Conservation (phyloP, 2,797 vertebrate species). For the Hypotaenidia philippensis region DNA sequence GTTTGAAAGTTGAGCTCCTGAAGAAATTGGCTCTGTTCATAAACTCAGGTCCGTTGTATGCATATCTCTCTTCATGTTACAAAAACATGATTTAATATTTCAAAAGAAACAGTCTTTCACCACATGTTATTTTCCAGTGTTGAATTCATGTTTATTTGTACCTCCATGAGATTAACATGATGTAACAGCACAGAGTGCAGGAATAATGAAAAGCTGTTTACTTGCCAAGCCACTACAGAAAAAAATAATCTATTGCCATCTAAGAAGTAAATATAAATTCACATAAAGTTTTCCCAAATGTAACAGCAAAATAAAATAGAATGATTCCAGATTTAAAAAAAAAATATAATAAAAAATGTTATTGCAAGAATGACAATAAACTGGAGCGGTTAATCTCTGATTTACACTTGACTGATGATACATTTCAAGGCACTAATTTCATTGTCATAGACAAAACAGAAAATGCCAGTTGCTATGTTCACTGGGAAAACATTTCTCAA, state of each 20-base stretch:
- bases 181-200: background rate
- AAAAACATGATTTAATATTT: background rate
- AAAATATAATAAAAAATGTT: background rate
- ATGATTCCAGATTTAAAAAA: background rate
- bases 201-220: conserved; percentile 17
- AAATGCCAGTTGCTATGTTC: background rate
- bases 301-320: background rate
- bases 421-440: background rate
- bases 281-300: background rate
- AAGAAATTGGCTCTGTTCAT: background rate
- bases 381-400: background rate
- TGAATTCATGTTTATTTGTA: conserved; percentile 8
- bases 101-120: background rate
- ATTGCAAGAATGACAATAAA: background rate
- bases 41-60: background rate
- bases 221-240: background rate
- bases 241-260: background rate
- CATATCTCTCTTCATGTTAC: background rate
- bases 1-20: background rate
- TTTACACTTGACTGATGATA: background rate
- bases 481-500: background rate
- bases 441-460: background rate
- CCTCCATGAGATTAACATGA: background rate
- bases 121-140: background rate
- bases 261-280: conserved; percentile 4